Base-by-base conservation (phyloP, 2,113 vertebrate species). In the Beaufortia kweichowensis region DNA sequence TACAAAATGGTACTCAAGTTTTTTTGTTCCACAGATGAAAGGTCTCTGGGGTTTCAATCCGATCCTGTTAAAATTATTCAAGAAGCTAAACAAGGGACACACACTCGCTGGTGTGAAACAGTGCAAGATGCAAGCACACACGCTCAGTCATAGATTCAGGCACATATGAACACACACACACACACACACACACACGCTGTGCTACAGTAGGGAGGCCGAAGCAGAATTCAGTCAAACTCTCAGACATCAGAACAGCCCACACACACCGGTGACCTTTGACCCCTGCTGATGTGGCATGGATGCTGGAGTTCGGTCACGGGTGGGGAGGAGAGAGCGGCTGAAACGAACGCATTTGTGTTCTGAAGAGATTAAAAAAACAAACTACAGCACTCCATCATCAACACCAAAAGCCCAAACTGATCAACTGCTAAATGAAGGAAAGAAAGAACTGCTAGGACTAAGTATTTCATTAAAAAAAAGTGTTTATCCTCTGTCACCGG, bases 311-410 rank as follows among this genome's bases (percentile, higher is more conserved):
- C n/a, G 48, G 48, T 53, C 48, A 53, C 48, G n/a, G 19, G 87
- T 85, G 79, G 79, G 80, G 79, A 67, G n/a, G n/a, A n/a, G n/a
- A n/a, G n/a, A n/a, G n/a, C n/a, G n/a, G 78, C 68, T 68, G 60
- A 57, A 78, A 69, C 46, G 23, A 59, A 80, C 81, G 72, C 48
- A 23, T 55, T 77, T 84, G 85, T 66, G 83, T 88, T 84, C 77
- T 83, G 75, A 77, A 69, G 67, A 86, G 77, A 88, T 88, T n/a
- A n/a, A 48, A 92, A 90, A 89, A 89, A 93, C 94, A 92, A 89
- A 89, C 94, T 93, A 94, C 94, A 94, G 94, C 92, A 93, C 94
- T 95, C 93, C 88, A 86, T 80, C 86, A 92, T 92, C 87, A 88
- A 94, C 95, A 90, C 93, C 93, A 89, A 90, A 95, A 93, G 15